Base-by-base conservation (phyloP, 2,797 vertebrate species). In the Thaleichthys pacificus region DNA sequence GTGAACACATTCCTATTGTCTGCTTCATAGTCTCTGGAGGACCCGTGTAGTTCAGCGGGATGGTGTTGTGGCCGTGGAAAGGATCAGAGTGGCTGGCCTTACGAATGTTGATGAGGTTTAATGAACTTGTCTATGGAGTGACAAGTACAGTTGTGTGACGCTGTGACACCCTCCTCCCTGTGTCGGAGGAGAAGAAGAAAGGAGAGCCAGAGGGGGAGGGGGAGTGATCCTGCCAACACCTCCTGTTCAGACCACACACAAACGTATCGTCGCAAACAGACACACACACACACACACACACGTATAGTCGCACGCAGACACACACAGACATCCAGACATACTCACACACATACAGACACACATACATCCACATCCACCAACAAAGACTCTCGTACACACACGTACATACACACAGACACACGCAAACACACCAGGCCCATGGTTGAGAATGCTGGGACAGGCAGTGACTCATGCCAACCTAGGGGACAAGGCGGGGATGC, bases 71-170 rank as follows among this genome's bases (percentile, higher is more conserved):
- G 66, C 82, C 65, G 22, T 0, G 57, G 11, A 19, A 73, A 83
- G 81, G 77, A 81, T 86, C 77, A 62, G 61, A 49, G 69, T 74
- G 75, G 82, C 78, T 84, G 82, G 79, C 83, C 69, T 89, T 79
- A 74, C 74, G 9, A 70, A 84, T 89, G 84, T 81, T 88, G 89
- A 89, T 87, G 58, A 69, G 70, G 74, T 68, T 89, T 86, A 88
- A 89, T 89, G 83, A 86, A 88, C 82, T 88, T 86, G 74, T 80
- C 78, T 42, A 67, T 12, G 73, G 77, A 81, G 80, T 71, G 71
- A 80, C 54, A 47, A 86, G 42, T 47, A 47, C 42, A 47, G 42
- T 47, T 47, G 42, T 47, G 42, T 47, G 42, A 47, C 42, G 9
- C 42, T 14, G 42, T 14, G 42, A 47, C 42, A 47, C 42, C 42